These are phyloP conservation scores for Dermochelys coriacea DNA, from an alignment of 2,797 vertebrate species.

Conservation along the genomic window DNA sequence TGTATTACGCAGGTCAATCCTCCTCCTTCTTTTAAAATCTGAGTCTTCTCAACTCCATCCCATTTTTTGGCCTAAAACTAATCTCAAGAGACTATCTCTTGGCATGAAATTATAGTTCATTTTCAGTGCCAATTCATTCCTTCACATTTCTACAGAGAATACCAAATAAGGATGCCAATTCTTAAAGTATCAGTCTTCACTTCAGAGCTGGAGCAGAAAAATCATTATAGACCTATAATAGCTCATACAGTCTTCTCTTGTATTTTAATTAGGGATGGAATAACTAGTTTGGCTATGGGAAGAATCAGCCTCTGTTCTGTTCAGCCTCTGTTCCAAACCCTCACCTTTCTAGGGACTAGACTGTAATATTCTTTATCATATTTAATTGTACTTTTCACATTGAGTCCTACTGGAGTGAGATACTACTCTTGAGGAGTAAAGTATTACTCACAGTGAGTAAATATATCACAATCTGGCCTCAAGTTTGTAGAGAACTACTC, in stretches of 20 bases:
- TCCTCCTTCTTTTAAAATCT: neutral
- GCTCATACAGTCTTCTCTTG: neutral
- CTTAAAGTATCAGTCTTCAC: neutral
- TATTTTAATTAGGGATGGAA: neutral
- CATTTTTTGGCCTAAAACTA: neutral
- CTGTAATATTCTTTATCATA: fast-evolving
- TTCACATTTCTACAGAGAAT: neutral
- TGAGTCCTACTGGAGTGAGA: neutral
- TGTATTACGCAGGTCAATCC: neutral
- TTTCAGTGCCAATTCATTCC: neutral
- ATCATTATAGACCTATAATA: too few relatives aligned
- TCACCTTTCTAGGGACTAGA: fast-evolving
- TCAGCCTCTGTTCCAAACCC: too few relatives aligned
- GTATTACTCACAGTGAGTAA: fast-evolving
- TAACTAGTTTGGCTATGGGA: neutral
- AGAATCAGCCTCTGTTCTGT: neutral
- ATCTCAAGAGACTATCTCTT: neutral
- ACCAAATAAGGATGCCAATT: neutral
- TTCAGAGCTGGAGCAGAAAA: neutral
- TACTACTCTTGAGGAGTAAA: neutral
- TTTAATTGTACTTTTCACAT: fast-evolving
- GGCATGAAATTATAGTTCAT: neutral
- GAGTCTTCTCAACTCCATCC: neutral
- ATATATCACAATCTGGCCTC: neutral
- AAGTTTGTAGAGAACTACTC: neutral